A percentile compares a stretch with the other conserved stretches of the same genome.
These are phyloP conservation scores for Eupithecia exiguata DNA, from an alignment of 2,888 invertebrate species.

Conservation along the genomic window DNA sequence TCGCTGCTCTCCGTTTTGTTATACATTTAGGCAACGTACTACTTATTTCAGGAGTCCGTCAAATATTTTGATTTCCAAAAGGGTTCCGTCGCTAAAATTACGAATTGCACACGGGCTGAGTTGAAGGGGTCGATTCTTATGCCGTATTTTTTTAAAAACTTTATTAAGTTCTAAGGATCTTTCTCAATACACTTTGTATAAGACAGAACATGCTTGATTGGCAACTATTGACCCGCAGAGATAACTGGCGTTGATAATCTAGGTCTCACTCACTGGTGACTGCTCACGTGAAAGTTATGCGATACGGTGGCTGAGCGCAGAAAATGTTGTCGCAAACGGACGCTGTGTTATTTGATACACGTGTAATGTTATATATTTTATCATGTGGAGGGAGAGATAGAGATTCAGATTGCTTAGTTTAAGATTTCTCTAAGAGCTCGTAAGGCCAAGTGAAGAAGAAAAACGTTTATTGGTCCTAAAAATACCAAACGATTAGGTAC, in stretches of 20 bases:
- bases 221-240: conserved; percentile 1
- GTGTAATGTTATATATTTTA: not conserved
- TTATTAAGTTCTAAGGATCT: not conserved
- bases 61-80: no score
- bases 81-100: no score
- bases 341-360: conserved; percentile 1
- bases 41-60: no score
- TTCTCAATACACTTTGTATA: not conserved
- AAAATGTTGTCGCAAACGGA: conserved; percentile 7
- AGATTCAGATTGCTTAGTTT: not conserved
- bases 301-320: conserved; percentile 17
- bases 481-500: no score
- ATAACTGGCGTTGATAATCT: conserved; percentile 5
- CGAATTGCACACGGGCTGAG: no score
- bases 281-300: conserved; percentile 14
- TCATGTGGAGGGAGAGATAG: not conserved
- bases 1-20: no score
- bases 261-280: not conserved
- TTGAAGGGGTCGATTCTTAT: no score
- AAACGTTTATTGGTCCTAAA: no score
- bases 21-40: no score
- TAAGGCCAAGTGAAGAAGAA: no score
- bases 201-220: not conserved
- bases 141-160: no score
- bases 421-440: not conserved